These are phyloP conservation scores for Theretra japonica DNA, from an alignment of 2,888 invertebrate genomes.

Conservation along the genomic window DNA sequence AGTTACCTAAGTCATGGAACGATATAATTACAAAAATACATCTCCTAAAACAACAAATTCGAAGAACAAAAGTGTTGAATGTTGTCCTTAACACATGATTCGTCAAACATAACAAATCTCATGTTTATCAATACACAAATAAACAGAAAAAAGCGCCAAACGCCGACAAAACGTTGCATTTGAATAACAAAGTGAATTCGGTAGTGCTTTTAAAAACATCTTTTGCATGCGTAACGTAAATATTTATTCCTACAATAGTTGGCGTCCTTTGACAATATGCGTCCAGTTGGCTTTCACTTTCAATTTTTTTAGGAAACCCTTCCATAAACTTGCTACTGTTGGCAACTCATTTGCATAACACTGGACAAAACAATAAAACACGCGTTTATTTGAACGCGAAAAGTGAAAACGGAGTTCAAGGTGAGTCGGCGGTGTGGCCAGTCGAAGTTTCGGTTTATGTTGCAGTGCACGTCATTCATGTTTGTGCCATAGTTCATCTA, in stretches of 20 bases:
- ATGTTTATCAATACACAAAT: constrained; percentile 53
- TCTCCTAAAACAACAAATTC: not conserved
- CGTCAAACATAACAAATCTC: constrained; percentile 35
- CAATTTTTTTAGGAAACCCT: constrained; percentile 72
- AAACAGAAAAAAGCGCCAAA: constrained; percentile 65
- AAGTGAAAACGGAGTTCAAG: constrained; percentile 81
- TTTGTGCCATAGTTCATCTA: constrained; percentile 25
- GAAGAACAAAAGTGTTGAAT: constrained; percentile 14
- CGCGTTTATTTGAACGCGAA: constrained; percentile 74
- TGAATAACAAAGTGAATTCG: constrained; percentile 77
- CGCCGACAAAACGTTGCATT: constrained; percentile 76
- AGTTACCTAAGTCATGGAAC: too few species aligned
- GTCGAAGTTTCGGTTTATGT: constrained; percentile 71
- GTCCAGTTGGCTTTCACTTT: constrained; percentile 81
- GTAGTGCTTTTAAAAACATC: constrained; percentile 77
- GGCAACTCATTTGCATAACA: constrained; percentile 79
- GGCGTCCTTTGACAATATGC: constrained; percentile 77
- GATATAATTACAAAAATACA: too few species aligned
- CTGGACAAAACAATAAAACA: constrained; percentile 72
- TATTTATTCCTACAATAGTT: constrained; percentile 76
- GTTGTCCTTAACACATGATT: constrained; percentile 42
- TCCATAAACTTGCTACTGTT: constrained; percentile 76
- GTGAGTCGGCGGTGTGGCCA: constrained; percentile 62
- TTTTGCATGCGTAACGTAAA: constrained; percentile 82
- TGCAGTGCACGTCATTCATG: constrained; percentile 66